Evolutionary conservation across 2,888 invertebrate genomes (phyloP).

Genomic region (Pristionchus japonicus): DNA sequence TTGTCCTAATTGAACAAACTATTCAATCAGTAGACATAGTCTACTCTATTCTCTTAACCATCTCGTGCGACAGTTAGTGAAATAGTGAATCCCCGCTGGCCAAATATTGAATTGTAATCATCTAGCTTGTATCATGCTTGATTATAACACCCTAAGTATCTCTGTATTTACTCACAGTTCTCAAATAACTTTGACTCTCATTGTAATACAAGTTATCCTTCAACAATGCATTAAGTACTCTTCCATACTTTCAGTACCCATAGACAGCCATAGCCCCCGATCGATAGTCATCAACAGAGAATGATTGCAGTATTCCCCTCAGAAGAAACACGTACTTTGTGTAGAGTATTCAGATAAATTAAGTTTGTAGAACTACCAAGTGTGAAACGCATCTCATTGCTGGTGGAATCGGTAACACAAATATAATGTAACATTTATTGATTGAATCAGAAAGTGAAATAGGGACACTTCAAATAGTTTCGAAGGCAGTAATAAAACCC

Average conservation of each 20-base stretch:
- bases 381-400: not conserved
- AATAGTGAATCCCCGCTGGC: not conserved
- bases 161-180: slow-evolving; percentile 1
- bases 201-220: not conserved
- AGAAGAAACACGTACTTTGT: slow-evolving; percentile 6
- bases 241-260: not conserved
- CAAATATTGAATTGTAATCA: not conserved
- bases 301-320: slow-evolving; percentile 6
- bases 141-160: not conserved
- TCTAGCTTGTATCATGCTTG: slow-evolving; percentile 25
- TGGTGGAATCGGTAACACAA: not conserved
- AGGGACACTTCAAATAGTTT: not conserved
- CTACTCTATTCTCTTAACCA: not conserved
- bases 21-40: not conserved
- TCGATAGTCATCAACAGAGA: slow-evolving; percentile 10
- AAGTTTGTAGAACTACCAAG: not conserved
- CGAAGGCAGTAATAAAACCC: not conserved
- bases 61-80: not conserved
- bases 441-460: not conserved
- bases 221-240: slow-evolving; percentile 26
- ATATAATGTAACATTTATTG: not conserved
- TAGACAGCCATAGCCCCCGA: not conserved
- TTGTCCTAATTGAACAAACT: not conserved
- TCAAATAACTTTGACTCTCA: slow-evolving; percentile 3
- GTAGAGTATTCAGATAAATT: slow-evolving; percentile 33